A percentile compares a stretch with the other conserved stretches of the same genome.
These are phyloP conservation scores for Balanococcus diminutus DNA, from an alignment of 2,888 invertebrate species.

Conservation along the genomic window DNA sequence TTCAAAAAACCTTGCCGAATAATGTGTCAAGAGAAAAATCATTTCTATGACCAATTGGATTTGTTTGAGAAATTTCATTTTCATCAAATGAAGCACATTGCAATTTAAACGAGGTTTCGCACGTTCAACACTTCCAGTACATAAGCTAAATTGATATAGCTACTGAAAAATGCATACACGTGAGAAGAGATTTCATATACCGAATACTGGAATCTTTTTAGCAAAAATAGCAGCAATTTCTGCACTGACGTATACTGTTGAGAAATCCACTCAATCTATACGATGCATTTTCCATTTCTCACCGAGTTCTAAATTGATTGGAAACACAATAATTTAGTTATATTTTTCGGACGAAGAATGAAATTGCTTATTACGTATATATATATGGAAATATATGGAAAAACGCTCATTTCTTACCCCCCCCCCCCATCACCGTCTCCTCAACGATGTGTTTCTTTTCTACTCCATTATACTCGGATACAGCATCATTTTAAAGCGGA, in stretches of 20 bases:
- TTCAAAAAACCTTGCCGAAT: too few species aligned
- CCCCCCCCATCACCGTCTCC: neutral
- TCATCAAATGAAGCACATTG: too few species aligned
- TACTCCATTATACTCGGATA: neutral
- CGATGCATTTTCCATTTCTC: neutral
- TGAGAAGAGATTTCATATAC: neutral
- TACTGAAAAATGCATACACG: neutral
- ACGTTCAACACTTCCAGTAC: neutral
- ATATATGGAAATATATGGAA: neutral
- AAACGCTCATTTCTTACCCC: neutral
- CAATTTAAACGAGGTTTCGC: too few species aligned
- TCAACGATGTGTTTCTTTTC: neutral
- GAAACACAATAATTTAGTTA: neutral
- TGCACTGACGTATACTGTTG: neutral
- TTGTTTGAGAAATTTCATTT: too few species aligned
- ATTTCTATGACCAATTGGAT: too few species aligned
- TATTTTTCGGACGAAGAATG: conserved; percentile 4
- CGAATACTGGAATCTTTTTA: neutral
- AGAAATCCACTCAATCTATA: neutral
- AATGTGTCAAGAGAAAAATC: too few species aligned
- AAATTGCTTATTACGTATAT: neutral
- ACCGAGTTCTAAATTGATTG: neutral
- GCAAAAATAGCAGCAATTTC: neutral
- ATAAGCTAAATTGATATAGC: neutral
- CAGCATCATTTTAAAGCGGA: neutral